A percentile compares a stretch with the other conserved stretches of the same genome.
These are phyloP conservation scores for Gracilinanus agilis DNA, from an alignment of 2,113 vertebrate species.

Conservation along the genomic window DNA sequence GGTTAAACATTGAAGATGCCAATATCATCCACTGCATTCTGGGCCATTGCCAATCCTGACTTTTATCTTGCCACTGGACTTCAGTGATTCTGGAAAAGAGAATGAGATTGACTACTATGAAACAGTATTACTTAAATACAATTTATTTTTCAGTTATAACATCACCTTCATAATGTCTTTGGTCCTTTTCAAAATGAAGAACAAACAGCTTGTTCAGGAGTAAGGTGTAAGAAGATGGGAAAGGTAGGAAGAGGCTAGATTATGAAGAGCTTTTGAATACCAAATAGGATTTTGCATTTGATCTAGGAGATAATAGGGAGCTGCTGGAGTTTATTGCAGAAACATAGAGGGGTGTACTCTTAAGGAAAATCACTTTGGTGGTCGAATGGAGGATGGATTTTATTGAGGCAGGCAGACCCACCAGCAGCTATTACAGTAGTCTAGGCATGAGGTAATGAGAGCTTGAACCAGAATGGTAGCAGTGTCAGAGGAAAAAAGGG, in stretches of 20 bases:
- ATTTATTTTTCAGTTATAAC: too few relatives aligned
- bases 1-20: too few relatives aligned
- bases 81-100: too few relatives aligned
- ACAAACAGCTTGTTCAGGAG: not conserved
- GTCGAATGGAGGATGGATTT: not conserved
- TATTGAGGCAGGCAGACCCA: not conserved
- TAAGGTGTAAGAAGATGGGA: not conserved
- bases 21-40: too few relatives aligned
- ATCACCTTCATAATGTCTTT: too few relatives aligned
- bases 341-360: not conserved
- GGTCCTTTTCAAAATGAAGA: too few relatives aligned
- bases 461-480: not conserved
- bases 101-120: too few relatives aligned
- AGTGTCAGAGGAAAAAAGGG: not conserved
- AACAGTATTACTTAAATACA: too few relatives aligned
- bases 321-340: not conserved
- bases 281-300: not conserved
- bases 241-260: not conserved
- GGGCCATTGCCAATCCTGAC: too few relatives aligned
- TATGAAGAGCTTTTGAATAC: not conserved
- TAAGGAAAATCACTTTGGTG: not conserved
- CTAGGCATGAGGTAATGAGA: not conserved
- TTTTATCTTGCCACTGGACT: too few relatives aligned
- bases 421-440: not conserved
- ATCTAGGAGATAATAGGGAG: not conserved